A percentile compares a stretch with the other conserved stretches of the same genome.
Conservation (phyloP, 1,140 invertebrate genomes). For the Aphelenchoides fujianensis region DNA sequence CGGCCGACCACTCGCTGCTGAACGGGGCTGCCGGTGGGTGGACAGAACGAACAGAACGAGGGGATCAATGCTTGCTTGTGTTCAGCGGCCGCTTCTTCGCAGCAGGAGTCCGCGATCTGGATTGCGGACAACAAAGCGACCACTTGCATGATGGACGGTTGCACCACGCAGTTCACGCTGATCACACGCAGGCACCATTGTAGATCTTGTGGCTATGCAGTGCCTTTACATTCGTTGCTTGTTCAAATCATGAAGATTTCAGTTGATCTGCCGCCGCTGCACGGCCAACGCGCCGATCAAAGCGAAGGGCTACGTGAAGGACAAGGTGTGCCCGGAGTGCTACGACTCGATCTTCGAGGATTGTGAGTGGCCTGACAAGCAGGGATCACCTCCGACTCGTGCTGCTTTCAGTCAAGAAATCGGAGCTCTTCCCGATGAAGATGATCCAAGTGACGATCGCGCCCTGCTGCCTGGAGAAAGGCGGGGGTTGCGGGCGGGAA, state of each 20-base stretch:
- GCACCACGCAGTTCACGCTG: conserved; percentile 45
- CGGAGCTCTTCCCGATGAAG: conserved; percentile 21
- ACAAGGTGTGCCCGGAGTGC: conserved; percentile 50
- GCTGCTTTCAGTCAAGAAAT: conserved; percentile 26
- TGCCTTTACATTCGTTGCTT: too few species aligned
- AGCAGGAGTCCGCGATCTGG: too few species aligned
- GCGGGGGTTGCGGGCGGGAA: background rate
- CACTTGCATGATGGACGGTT: conserved; percentile 43
- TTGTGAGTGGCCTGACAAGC: too few species aligned
- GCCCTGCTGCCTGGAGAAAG: too few species aligned
- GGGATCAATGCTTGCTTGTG: too few species aligned
- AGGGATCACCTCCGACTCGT: too few species aligned
- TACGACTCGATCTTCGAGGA: conserved; percentile 29
- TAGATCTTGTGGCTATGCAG: conserved; percentile 43
- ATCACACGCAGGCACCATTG: conserved; percentile 46
- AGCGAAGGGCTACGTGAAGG: conserved; percentile 28
- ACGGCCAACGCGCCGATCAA: conserved; percentile 44
- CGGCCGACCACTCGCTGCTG: too few species aligned
- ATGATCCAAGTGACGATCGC: conserved; percentile 22
- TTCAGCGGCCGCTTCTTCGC: too few species aligned
- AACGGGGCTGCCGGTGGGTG: too few species aligned
- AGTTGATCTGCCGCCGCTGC: conserved; percentile 45
- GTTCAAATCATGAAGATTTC: too few species aligned
- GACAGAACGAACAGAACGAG: too few species aligned
- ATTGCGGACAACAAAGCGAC: conserved; percentile 52